phyloP scores from a whole-genome alignment of 2,113 vertebrate species.

The Anser cygnoides region DNA sequence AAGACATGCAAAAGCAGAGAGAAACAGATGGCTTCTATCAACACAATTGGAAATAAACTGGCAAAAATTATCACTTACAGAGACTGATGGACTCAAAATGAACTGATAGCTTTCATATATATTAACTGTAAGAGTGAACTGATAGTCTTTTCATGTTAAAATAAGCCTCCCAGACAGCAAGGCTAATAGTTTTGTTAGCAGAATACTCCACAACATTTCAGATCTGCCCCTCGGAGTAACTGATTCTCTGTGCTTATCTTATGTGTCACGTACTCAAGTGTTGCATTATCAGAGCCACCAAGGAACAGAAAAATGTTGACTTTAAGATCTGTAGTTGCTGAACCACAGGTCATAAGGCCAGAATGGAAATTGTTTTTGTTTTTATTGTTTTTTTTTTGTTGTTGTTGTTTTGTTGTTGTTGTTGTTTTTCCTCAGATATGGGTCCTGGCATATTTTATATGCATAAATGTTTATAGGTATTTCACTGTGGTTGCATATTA shows the following conservation, averaged over 20 bases:
- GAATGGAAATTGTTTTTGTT: background rate
- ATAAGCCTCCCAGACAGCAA: background rate
- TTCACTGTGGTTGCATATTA: background rate
- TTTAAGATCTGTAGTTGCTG: background rate
- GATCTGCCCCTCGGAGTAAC: background rate
- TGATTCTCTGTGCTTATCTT: background rate
- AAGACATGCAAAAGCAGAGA: background rate
- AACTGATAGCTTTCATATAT: background rate
- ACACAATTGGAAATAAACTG: conserved; percentile 32
- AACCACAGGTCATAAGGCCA: background rate
- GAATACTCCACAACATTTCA: background rate
- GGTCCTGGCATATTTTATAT: background rate
- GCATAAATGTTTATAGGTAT: background rate
- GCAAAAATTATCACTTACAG: conserved; percentile 23
- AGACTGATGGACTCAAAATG: background rate
- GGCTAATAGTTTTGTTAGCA: background rate
- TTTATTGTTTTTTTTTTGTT: background rate
- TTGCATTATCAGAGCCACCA: background rate
- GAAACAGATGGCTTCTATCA: conserved; percentile 46
- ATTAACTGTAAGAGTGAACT: background rate
- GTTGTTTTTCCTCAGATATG: background rate
- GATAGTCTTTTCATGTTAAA: background rate
- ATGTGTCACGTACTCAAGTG: background rate
- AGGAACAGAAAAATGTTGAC: background rate
- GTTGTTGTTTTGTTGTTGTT: background rate